Conservation (phyloP, 2,888 invertebrate genomes). For the Metacarcinus magister region DNA sequence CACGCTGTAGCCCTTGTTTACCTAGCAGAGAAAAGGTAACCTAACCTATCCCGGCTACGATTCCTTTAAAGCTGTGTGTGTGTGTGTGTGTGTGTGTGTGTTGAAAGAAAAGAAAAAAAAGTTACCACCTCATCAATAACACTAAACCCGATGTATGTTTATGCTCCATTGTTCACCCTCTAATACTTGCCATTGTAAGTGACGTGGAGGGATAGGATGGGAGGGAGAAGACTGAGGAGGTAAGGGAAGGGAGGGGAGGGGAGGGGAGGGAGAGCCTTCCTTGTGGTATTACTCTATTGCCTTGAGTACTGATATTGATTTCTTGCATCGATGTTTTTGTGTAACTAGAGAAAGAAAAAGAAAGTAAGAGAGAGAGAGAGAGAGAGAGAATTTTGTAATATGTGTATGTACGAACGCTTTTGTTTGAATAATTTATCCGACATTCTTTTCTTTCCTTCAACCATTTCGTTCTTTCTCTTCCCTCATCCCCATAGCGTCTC, state of each 20-base stretch:
- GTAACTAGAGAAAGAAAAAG: not conserved
- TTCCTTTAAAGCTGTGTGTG: no score
- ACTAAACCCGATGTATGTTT: not conserved
- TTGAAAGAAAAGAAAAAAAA: no score
- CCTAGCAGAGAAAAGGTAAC: no score
- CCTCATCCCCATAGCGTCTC: not conserved
- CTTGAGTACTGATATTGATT: not conserved
- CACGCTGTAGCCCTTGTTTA: no score
- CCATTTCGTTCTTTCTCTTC: not conserved
- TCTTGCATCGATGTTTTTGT: not conserved
- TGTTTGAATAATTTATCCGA: not conserved
- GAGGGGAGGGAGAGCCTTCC: not conserved
- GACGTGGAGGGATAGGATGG: not conserved
- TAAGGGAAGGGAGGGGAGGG: not conserved
- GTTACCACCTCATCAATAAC: not conserved
- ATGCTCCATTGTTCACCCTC: not conserved
- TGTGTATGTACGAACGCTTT: no score
- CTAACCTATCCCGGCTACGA: no score
- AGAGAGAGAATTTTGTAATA: not conserved
- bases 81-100: no score
- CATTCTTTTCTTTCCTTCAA: not conserved
- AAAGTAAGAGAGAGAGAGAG: not conserved
- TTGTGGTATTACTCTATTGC: not conserved
- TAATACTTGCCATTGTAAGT: not conserved
- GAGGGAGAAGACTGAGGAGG: not conserved